A percentile compares a stretch with the other conserved stretches of the same genome.
Evolutionary conservation across 2,888 invertebrate genomes (phyloP).

Genomic region (Molanna angustata): DNA sequence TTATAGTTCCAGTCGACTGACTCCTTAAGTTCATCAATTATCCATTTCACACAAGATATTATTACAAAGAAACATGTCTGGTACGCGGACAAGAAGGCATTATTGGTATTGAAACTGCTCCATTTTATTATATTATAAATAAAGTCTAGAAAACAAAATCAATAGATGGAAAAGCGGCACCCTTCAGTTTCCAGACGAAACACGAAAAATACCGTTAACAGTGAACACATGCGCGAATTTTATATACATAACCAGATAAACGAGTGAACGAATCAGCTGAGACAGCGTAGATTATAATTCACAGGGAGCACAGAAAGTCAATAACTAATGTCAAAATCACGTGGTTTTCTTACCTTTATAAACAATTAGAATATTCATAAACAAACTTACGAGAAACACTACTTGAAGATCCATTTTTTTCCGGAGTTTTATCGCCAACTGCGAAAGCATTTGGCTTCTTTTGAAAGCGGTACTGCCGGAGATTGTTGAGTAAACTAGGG

Average conservation of each 20-base stretch:
- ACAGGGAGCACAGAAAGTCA: constrained; percentile 7
- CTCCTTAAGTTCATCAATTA: not conserved
- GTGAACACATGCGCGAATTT: constrained; percentile 9
- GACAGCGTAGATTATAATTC: constrained; percentile 7
- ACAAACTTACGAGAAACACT: constrained; percentile 14
- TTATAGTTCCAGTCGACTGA: too few species aligned
- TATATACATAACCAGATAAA: not conserved
- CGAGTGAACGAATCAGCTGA: constrained; percentile 15
- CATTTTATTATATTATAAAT: too few species aligned
- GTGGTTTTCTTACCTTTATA: constrained; percentile 32
- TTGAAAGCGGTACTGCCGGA: constrained; percentile 68
- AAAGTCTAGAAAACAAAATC: too few species aligned
- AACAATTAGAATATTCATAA: not conserved
- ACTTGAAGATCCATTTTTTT: constrained; percentile 19
- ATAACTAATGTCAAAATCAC: constrained; percentile 36
- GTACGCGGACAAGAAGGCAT: too few species aligned
- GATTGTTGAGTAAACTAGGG: constrained; percentile 54
- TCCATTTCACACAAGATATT: not conserved
- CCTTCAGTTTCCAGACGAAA: not conserved
- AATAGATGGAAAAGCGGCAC: not conserved
- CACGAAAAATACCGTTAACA: not conserved
- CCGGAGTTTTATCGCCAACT: constrained; percentile 35
- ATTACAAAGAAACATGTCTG: not conserved
- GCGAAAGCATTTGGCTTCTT: constrained; percentile 51
- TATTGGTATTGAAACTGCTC: too few species aligned